These are phyloP conservation scores for Pogonophryne albipinna DNA, from an alignment of 2,797 vertebrate species.

Conservation along the genomic window DNA sequence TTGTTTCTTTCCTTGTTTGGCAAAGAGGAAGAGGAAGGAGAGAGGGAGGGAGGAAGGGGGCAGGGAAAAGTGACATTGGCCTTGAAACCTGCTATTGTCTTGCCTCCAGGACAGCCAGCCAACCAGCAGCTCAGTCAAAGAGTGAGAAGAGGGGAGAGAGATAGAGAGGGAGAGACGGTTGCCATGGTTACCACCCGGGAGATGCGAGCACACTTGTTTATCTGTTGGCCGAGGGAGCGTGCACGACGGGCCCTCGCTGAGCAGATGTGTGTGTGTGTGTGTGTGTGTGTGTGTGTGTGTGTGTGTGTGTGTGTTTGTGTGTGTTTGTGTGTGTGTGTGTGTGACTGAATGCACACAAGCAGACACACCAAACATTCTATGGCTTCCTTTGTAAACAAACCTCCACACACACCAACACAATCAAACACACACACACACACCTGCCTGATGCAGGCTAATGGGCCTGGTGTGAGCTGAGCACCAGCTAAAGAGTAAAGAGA, in stretches of 20 bases:
- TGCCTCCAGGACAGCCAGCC: conserved; percentile 84
- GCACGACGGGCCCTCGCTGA: conserved; percentile 60
- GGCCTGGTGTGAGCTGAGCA: conserved; percentile 51
- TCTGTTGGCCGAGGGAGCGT: conserved; percentile 80
- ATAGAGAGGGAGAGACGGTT: conserved; percentile 78
- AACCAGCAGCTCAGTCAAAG: conserved; percentile 75
- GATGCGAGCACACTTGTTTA: conserved; percentile 86
- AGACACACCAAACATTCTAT: conserved; percentile 42
- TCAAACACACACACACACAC: conserved; percentile 30
- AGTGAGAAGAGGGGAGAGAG: conserved; percentile 39
- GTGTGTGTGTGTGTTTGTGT: conserved; percentile 33
- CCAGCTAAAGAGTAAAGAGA: conserved; percentile 37
- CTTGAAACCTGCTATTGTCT: conserved; percentile 87
- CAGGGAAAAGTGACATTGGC: conserved; percentile 79
- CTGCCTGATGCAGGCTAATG: conserved; percentile 39
- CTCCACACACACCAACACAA: not conserved
- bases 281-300: conserved; percentile 18
- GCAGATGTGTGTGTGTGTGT: conserved; percentile 58
- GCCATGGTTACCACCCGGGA: conserved; percentile 85
- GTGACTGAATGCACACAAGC: conserved; percentile 9
- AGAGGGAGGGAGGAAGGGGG: not conserved
- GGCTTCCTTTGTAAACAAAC: conserved; percentile 67
- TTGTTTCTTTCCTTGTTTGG: conserved; percentile 42
- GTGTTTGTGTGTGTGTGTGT: conserved; percentile 21
- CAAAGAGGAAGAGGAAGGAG: conserved; percentile 15